Conservation (phyloP, 2,113 vertebrate species). For the Microtus richardsoni region DNA sequence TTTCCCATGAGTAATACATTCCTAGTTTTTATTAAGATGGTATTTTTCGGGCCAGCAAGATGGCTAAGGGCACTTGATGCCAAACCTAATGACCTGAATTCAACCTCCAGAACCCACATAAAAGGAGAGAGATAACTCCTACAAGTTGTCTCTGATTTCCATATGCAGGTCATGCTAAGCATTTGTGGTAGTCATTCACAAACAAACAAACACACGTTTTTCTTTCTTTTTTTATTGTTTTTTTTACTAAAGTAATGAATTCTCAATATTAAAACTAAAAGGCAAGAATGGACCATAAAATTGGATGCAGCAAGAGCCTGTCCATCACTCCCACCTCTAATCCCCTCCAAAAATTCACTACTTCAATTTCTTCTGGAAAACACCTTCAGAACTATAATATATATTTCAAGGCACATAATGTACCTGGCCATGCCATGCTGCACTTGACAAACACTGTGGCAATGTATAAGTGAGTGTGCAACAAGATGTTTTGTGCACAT, state of each 20-base stretch:
- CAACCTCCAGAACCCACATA: no score
- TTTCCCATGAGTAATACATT: background rate
- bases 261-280: background rate
- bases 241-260: background rate
- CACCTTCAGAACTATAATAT: background rate
- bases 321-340: background rate
- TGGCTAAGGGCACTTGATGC: background rate
- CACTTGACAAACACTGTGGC: background rate
- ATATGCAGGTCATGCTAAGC: background rate
- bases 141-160: background rate
- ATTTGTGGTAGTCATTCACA: no score
- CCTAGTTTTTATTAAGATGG: background rate
- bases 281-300: background rate
- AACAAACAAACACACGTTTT: no score
- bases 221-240: no score
- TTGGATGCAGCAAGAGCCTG: background rate
- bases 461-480: background rate
- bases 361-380: background rate
- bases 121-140: no score
- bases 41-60: background rate
- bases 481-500: background rate
- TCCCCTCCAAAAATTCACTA: background rate
- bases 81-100: background rate
- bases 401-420: background rate
- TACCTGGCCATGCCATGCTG: background rate